phyloP scores from a whole-genome alignment of 2,113 vertebrate genomes.

The Chiloscyllium plagiosum region DNA sequence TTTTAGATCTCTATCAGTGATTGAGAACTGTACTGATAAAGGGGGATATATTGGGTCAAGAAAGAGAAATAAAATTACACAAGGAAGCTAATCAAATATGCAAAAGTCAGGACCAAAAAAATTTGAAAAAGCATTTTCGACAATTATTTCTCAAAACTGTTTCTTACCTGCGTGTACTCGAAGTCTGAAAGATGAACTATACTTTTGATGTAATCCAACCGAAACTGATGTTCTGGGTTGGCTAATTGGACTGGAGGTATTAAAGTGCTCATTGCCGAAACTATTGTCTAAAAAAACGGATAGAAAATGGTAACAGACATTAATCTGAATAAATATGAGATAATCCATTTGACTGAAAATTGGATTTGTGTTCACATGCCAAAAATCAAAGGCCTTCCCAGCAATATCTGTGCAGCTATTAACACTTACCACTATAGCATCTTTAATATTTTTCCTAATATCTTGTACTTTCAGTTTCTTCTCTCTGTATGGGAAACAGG shows the following conservation, averaged over 20 bases:
- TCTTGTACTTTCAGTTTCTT: conserved; percentile 99
- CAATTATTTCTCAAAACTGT: not conserved
- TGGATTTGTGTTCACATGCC: conserved; percentile 46
- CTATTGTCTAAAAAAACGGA: conserved; percentile 76
- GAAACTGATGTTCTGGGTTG: conserved; percentile 93
- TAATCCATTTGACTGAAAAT: conserved; percentile 54
- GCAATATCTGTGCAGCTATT: conserved; percentile 21
- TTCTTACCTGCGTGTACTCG: conserved; percentile 93
- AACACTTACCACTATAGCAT: conserved; percentile 95
- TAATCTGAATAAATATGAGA: conserved; percentile 45
- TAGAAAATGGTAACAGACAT: conserved; percentile 43
- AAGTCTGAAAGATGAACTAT: conserved; percentile 96
- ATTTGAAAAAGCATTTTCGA: not conserved
- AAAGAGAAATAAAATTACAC: not conserved
- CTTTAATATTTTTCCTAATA: conserved; percentile 99
- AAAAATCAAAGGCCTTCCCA: conserved; percentile 37
- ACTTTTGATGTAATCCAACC: conserved; percentile 98
- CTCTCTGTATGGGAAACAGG: conserved; percentile 71
- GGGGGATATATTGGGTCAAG: not conserved
- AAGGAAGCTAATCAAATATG: not conserved
- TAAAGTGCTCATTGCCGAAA: conserved; percentile 98
- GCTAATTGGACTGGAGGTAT: conserved; percentile 93
- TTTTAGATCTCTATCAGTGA: not conserved
- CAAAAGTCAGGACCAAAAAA: conserved; percentile 31
- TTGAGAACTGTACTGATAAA: not conserved